Evolutionary conservation across 1,140 invertebrate genomes (phyloP), one percentile per base, ranked within the genome.

Genomic region (Adelges cooleyi): DNA sequence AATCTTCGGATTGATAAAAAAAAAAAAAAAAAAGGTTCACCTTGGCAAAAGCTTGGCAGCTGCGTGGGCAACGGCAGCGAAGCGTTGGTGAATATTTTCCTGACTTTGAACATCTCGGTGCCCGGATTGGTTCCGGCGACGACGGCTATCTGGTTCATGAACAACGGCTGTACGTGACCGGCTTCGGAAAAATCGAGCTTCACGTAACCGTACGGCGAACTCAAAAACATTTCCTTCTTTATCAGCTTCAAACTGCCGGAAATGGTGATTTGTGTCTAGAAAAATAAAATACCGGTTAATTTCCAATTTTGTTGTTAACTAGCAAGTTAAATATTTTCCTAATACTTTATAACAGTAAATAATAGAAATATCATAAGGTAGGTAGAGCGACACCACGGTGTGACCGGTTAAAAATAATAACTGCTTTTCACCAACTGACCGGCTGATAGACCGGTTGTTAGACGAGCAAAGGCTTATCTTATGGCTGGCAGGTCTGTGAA

Each of bases 181-280:
- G 18, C 42, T 48, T 62, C 56, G 1, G 42, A 48, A 10, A 62
- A 33, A 29, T 62, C 56, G 1, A 62, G 17, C 46, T 62, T 62
- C 20, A 62, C 15, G 3, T 33, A 48, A 62, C 56, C 56, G 5
- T 48, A 3, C 20, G 13, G 3, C 1, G 56, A 62, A 62, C 27
- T 46, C 3, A 62, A 17, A 48, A 33, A 62, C 5, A 62, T 46
- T 62, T 62, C 56, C 22, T 48, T 62, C 33, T 62, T 62, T 15
- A 62, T 62, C 6, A 62, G 22, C 9, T 46, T 46, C 9, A 62
- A 48, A 48, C 17, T 62, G 18, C 56, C 56, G 33, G 23, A 48
- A 48, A 62, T 48, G 1, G 56, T 62, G 10, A 62, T 48, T 22
- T 62, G 23, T 29, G 18, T 27, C 56, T 62, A 17, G 33, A 62